phyloP scores from a whole-genome alignment of 2,113 vertebrate genomes.

The Melanotaenia duboulayi region DNA sequence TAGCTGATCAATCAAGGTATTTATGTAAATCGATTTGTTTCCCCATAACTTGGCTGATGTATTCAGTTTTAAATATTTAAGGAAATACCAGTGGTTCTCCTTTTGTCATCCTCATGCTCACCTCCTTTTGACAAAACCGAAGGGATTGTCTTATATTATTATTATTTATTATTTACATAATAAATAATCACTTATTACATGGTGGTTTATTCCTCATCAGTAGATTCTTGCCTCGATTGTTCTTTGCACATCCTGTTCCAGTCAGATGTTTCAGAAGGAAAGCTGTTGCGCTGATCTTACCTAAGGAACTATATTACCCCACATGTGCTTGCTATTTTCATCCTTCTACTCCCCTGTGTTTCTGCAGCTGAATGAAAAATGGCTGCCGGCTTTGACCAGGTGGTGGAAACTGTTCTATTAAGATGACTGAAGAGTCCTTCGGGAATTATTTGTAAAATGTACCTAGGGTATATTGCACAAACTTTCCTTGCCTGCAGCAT shows the following conservation, averaged over 20 bases:
- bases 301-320: conserved; percentile 26
- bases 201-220: conserved; percentile 5
- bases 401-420: conserved; percentile 36
- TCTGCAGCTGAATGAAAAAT: conserved; percentile 15
- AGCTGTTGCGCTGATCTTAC: conserved; percentile 28
- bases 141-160: background rate
- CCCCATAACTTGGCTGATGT: background rate
- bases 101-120: conserved; percentile 16
- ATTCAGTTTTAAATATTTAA: background rate
- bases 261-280: background rate
- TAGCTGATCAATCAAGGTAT: too few species aligned
- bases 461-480: conserved; percentile 8
- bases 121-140: background rate
- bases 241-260: background rate
- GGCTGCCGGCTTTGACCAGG: conserved; percentile 29
- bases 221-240: background rate
- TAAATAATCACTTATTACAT: conserved; percentile 12
- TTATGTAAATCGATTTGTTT: background rate
- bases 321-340: conserved; percentile 45
- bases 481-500: conserved; percentile 17
- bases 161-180: conserved; percentile 21
- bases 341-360: background rate
- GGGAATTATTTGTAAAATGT: conserved; percentile 41
- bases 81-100: background rate
- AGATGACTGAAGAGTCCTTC: conserved; percentile 29